Percentiles rank a stretch among this genome's conserved stretches.
Conservation (phyloP, 2,113 vertebrate species). For the Cryptomyrus ogoouensis region DNA sequence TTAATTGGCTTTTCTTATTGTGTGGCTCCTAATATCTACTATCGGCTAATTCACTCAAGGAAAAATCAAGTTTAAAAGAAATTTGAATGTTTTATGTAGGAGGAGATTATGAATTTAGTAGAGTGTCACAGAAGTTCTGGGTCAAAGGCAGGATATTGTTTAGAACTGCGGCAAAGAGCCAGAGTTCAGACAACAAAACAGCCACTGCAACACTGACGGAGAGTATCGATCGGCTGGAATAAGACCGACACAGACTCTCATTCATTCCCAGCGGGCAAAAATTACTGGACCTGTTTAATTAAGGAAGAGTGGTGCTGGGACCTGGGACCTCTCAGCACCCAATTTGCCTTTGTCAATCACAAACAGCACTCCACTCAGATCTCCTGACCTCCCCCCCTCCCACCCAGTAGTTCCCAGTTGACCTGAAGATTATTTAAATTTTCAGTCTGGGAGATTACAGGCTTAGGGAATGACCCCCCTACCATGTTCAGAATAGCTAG, state of each 20-base stretch:
- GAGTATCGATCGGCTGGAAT: background rate
- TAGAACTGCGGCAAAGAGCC: background rate
- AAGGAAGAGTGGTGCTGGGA: background rate
- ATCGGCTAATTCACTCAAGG: background rate
- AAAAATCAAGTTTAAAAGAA: background rate
- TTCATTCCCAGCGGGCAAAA: background rate
- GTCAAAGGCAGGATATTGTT: background rate
- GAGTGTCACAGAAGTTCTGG: background rate
- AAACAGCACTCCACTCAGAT: background rate
- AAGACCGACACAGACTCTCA: background rate
- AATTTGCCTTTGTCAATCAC: background rate
- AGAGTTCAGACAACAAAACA: background rate
- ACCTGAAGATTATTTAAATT: background rate
- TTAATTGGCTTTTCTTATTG: background rate
- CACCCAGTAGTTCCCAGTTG: background rate
- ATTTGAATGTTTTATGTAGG: background rate
- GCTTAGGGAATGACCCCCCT: background rate
- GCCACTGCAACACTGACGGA: background rate
- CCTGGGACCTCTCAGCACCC: background rate
- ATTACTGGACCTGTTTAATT: slow-evolving; percentile 16
- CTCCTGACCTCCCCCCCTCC: background rate
- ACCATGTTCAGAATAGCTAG: background rate
- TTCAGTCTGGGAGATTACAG: background rate
- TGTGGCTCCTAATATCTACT: background rate
- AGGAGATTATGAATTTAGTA: background rate